Evolutionary conservation across 2,797 vertebrate species (phyloP), one percentile per base, ranked within the genome.

Genomic region (Halcyon smyrnensis): DNA sequence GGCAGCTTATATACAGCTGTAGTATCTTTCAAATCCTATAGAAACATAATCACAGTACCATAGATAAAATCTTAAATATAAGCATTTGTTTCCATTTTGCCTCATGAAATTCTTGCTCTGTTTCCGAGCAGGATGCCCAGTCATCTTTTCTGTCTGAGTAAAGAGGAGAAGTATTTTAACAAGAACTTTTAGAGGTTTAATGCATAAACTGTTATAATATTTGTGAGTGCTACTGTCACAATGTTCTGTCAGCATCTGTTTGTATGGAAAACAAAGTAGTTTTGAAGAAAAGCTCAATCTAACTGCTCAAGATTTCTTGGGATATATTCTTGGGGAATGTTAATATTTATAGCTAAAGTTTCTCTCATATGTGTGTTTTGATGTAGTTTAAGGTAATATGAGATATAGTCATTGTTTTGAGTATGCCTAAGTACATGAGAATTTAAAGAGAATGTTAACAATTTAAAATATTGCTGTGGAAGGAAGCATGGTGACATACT

Each of bases 31-130:
- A 70, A 87, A 93, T 32, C 17, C 43, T 84, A 27, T 54, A 79
- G 95, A 89, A 93, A 84, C 19, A 51, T 79, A 84, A 89, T 84
- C 68, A 84, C 67, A 76, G 74, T 56, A 90, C 30, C 56, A 73
- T 11, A 93, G 90, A 95, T 89, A 92, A 89, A 94, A 90, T 90
- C 84, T 79, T 76, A 78, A 80, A 84, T 94, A 77, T 77, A 91
- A 74, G 12, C 28, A 32, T 71, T 90, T 70, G 3, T 88, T 95
- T 94, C 51, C 60, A 89, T 86, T 74, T 94, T 90, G 60, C 25
- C 34, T 74, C 24, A 50, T 63, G 16, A 86, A 90, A 62, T 39
- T 91, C 54, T 87, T 80, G 4, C 21, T 84, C 63, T 87, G 15
- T 75, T 92, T 89, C 65, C 60, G 53, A 83, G 36, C 69, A 54